These are phyloP conservation scores for Oxyteleia sp. DNA, from an alignment of 2,888 invertebrate species.

Conservation along the genomic window DNA sequence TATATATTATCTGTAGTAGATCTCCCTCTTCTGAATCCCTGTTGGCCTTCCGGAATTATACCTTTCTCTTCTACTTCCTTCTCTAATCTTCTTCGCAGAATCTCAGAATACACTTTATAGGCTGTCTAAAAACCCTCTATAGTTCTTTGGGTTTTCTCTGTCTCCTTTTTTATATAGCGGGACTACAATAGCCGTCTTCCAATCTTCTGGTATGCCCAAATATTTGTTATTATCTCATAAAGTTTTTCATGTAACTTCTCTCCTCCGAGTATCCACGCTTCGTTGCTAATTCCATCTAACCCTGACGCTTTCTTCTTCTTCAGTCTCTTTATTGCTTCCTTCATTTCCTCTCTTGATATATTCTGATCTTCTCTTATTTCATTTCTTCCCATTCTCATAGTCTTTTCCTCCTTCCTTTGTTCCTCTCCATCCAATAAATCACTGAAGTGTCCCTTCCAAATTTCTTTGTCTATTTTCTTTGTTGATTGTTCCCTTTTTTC, in stretches of 20 bases:
- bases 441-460: constrained; percentile 52
- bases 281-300: constrained; percentile 14
- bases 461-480: constrained; percentile 23
- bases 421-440: constrained; percentile 14
- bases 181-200: constrained; percentile 58
- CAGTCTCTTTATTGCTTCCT: constrained; percentile 2
- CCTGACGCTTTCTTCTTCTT: constrained; percentile 63
- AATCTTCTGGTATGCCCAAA: constrained; percentile 58
- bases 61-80: constrained; percentile 4
- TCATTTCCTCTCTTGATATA: neutral
- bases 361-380: neutral
- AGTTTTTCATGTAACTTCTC: constrained; percentile 4
- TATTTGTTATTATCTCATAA: neutral
- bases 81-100: neutral
- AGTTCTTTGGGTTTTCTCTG: constrained; percentile 42
- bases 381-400: neutral
- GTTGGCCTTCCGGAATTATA: constrained; percentile 53
- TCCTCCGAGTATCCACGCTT: constrained; percentile 11
- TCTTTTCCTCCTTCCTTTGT: neutral
- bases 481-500: constrained; percentile 16
- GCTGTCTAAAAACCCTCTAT: constrained; percentile 61
- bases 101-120: constrained; percentile 38
- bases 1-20: constrained; percentile 63
- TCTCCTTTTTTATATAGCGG: constrained; percentile 68
- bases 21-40: constrained; percentile 63